phyloP scores from a whole-genome alignment of 2,888 invertebrate genomes.

The Hirudinaria manillensis region DNA sequence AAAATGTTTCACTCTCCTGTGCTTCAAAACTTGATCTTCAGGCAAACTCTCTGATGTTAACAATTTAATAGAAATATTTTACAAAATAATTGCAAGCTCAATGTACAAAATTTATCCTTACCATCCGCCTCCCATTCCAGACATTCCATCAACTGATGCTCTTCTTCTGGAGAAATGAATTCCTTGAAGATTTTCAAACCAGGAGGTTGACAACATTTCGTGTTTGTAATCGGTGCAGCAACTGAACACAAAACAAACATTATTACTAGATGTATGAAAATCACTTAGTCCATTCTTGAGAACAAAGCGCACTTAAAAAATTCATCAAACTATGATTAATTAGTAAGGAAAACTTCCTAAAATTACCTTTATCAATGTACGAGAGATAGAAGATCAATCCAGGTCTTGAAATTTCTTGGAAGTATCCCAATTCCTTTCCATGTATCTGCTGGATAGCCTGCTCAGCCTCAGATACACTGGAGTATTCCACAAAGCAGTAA shows the following conservation, averaged over 20 bases:
- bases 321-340: not conserved
- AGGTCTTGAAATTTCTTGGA: not conserved
- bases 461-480: constrained; percentile 55
- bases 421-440: constrained; percentile 15
- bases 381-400: constrained; percentile 11
- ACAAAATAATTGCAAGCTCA: not conserved
- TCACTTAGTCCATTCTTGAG: not conserved
- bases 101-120: not conserved
- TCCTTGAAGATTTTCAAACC: constrained; percentile 68
- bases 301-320: not conserved
- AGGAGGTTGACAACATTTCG: constrained; percentile 56
- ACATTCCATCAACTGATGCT: constrained; percentile 60
- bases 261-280: not conserved
- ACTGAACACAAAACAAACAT: not conserved
- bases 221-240: not conserved
- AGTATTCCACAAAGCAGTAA: constrained; percentile 65
- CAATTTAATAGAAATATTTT: not conserved
- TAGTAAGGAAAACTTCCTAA: not conserved
- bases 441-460: constrained; percentile 29
- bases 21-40: constrained; percentile 58
- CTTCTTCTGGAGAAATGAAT: constrained; percentile 69
- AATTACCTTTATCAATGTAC: constrained; percentile 5
- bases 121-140: constrained; percentile 57
- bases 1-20: constrained; percentile 79
- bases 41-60: constrained; percentile 34